A percentile compares a stretch with the other conserved stretches of the same genome.
These are phyloP conservation scores for Enteromius unitaeniatus DNA, from an alignment of 2,797 vertebrate species.

Conservation along the genomic window DNA sequence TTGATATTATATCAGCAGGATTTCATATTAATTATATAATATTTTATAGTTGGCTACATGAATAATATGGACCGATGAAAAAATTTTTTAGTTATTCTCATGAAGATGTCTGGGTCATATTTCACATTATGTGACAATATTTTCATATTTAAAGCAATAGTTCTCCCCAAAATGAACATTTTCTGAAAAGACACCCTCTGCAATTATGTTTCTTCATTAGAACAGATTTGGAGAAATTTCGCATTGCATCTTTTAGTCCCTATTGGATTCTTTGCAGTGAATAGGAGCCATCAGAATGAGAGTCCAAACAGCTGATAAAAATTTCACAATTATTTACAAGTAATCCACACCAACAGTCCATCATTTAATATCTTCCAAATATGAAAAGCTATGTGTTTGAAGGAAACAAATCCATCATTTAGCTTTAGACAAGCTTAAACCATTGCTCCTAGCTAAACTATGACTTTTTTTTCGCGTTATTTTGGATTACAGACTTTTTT, in stretches of 20 bases:
- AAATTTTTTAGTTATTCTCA: no score
- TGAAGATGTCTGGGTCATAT: neutral
- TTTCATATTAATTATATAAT: neutral
- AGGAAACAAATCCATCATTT: neutral
- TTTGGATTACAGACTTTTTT: neutral
- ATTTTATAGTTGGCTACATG: neutral
- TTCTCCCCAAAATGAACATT: neutral
- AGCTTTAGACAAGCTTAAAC: neutral
- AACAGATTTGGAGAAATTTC: neutral
- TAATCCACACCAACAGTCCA: neutral
- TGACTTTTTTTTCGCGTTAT: neutral
- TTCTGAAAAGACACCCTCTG: no score
- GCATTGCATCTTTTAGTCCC: neutral
- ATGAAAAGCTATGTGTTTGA: neutral
- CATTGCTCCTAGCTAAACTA: neutral
- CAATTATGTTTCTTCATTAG: neutral
- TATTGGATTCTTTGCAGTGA: neutral
- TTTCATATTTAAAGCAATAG: neutral
- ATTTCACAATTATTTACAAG: neutral
- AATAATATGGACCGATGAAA: neutral
- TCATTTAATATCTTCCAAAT: neutral
- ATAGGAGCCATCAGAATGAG: neutral
- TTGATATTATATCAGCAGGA: no score
- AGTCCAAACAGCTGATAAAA: neutral
- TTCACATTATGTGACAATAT: neutral